Conservation (phyloP, 2,113 vertebrate species). For the Gymnorhina tibicen region DNA sequence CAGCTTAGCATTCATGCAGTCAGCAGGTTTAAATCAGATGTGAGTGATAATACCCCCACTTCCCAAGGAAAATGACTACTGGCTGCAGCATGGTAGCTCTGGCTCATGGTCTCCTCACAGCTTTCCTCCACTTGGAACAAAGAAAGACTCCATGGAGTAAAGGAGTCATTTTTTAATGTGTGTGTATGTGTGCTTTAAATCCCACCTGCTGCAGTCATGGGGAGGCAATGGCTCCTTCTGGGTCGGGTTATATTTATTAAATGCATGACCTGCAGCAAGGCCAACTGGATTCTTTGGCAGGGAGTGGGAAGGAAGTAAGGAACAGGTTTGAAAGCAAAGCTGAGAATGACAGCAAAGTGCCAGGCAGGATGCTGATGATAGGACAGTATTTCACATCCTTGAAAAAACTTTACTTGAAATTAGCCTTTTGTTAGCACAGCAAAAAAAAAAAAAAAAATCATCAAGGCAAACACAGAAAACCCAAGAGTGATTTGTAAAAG, state of each 20-base stretch:
- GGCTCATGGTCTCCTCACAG: background rate
- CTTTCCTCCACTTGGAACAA: background rate
- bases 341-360: background rate
- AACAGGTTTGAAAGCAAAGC: background rate
- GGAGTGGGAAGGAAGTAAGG: background rate
- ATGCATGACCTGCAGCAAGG: background rate
- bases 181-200: background rate
- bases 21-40: background rate
- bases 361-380: background rate
- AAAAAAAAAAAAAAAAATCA: too few relatives aligned
- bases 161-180: background rate
- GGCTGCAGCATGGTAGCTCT: background rate
- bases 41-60: accelerated
- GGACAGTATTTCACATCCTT: background rate
- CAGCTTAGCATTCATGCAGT: background rate
- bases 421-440: background rate
- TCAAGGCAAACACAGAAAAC: background rate
- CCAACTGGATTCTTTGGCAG: background rate
- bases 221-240: background rate
- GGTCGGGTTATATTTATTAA: background rate
- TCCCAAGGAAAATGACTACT: background rate
- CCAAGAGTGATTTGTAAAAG: background rate
- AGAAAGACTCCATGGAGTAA: background rate
- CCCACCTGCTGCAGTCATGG: background rate
- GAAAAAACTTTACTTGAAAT: background rate